A percentile compares a stretch with the other conserved stretches of the same genome.
phyloP scores from a whole-genome alignment of 2,797 vertebrate species.

The Acrossocheilus fasciatus region DNA sequence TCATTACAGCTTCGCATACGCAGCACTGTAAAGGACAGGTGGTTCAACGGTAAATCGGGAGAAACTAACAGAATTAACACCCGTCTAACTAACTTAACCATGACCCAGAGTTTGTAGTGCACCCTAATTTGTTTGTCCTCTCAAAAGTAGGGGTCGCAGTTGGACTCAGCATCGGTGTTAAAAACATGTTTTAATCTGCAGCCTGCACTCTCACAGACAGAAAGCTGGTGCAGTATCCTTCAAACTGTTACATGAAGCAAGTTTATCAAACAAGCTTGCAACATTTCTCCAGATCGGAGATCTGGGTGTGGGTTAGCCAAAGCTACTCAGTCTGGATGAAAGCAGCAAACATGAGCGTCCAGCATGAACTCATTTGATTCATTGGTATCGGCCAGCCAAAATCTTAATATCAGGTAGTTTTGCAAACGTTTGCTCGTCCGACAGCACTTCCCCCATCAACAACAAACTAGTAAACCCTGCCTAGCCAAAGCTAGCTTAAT shows the following conservation, averaged over 20 bases:
- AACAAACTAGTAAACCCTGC: constrained; percentile 66
- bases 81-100: background rate
- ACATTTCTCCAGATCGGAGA: constrained; percentile 18
- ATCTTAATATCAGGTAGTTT: constrained; percentile 47
- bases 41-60: background rate
- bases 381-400: constrained; percentile 14
- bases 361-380: constrained; percentile 40
- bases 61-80: background rate
- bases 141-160: constrained; percentile 43
- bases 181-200: constrained; percentile 28
- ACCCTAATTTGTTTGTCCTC: constrained; percentile 22
- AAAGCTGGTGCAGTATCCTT: constrained; percentile 12
- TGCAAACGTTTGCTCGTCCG: constrained; percentile 42
- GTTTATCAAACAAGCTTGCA: constrained; percentile 35
- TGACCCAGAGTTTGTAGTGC: constrained; percentile 1
- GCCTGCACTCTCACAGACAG: background rate
- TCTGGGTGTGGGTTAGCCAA: constrained; percentile 30
- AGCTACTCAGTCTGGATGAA: constrained; percentile 14
- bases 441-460: constrained; percentile 77
- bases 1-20: background rate
- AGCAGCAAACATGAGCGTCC: constrained; percentile 26
- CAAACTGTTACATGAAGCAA: constrained; percentile 42
- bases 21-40: background rate
- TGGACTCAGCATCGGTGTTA: constrained; percentile 20
- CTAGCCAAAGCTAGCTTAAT: constrained; percentile 77